phyloP scores from a whole-genome alignment of 2,113 vertebrate species.

The Petromus typicus region DNA sequence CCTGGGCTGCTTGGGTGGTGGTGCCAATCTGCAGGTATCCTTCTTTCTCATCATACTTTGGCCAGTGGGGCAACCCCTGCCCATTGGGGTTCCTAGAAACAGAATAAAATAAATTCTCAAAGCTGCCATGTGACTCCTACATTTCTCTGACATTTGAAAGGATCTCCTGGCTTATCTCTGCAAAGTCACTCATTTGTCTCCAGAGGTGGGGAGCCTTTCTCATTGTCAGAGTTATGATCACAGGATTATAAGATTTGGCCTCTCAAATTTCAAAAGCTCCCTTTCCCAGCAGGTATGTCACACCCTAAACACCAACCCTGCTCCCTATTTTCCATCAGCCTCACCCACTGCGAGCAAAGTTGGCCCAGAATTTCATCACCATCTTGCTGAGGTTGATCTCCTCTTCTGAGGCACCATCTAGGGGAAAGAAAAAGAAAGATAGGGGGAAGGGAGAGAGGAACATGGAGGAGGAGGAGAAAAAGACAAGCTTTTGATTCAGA shows the following conservation, averaged over 20 bases:
- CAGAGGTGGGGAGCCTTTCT: neutral
- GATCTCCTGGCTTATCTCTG: neutral
- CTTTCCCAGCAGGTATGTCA: rapidly evolving
- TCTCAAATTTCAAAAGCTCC: neutral
- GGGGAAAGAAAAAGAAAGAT: neutral
- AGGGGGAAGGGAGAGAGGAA: too few relatives aligned
- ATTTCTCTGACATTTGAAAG: neutral
- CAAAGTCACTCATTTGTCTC: too few relatives aligned
- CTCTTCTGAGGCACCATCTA: conserved; percentile 48
- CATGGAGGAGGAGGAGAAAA: neutral
- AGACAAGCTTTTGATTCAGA: neutral
- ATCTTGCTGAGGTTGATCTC: conserved; percentile 45
- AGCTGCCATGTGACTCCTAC: rapidly evolving
- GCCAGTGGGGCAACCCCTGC: neutral
- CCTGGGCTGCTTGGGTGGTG: neutral
- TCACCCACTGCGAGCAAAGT: neutral
- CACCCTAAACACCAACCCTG: neutral
- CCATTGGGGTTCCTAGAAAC: neutral
- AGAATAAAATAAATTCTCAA: neutral
- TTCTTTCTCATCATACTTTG: neutral
- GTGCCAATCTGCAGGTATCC: neutral
- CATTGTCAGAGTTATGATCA: too few relatives aligned
- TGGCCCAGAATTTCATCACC: neutral
- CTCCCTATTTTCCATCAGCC: neutral
- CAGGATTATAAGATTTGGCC: neutral